Base-by-base conservation (phyloP, 1,140 invertebrate genomes). In the Macrobrachium nipponense region DNA sequence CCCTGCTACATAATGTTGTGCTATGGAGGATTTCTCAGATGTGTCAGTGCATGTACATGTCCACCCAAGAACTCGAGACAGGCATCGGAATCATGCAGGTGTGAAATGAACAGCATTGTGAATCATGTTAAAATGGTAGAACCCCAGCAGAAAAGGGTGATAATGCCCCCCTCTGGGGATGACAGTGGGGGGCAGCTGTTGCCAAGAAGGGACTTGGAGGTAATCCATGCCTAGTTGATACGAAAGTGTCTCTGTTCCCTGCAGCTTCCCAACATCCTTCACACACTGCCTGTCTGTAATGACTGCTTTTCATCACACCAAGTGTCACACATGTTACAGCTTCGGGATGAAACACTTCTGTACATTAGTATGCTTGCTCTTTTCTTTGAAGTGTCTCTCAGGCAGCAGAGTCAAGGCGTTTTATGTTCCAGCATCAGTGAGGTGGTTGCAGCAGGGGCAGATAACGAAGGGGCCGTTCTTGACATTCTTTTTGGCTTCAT, bases 401-500 rank as follows among this genome's bases (percentile, higher is more conserved):
- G 96, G 90, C 96, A 97, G 91, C 96, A 96, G 89, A 93, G 93
- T 60, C 94, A 94, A 88, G 95, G 96, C 2, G 93, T 95, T 36
- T 95, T 97, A 91, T 97, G 96, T 94, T n/a, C 94, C 51, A 94
- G 94, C 87, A 93, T 97, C 60, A 94, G 94, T 90, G 94, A 95
- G 89, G 94, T 96, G 18, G 96, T 95, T 91, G 94, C 96, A 89
- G 93, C 94, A 20, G 92, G 97, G 51, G 94, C 96, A 86, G 92
- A 94, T 70, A 96, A 96, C 90, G 95, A 95, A 91, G 94, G 95
- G 90, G 95, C 95, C 73, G 94, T 97, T 88, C 94, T 97, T 70
- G 95, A 96, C 89, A 95, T 96, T 91, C 94, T 97, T 78, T 94
- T 97, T 70, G 94, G 95, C 72, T 92, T 97, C 78, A 94, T 95